phyloP scores from a whole-genome alignment of 2,797 vertebrate species.

The Oreortyx pictus region DNA sequence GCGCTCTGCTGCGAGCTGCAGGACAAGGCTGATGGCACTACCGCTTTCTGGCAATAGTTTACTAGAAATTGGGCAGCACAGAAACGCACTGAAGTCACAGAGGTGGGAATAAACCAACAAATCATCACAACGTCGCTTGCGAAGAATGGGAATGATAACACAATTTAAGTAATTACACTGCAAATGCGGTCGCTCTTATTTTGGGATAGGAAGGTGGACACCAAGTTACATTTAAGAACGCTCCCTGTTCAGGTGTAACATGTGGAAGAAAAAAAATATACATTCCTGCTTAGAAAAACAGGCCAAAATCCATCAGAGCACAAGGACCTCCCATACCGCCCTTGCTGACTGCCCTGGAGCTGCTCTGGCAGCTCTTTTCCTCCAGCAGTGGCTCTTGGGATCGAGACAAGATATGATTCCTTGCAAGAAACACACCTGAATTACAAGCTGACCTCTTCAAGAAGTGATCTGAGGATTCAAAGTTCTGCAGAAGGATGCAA shows the following conservation, averaged over 20 bases:
- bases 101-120: neutral
- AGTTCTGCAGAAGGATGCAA: accelerated
- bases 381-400: neutral
- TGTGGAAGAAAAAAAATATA: neutral
- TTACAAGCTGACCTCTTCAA: neutral
- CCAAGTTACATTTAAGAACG: accelerated
- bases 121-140: neutral
- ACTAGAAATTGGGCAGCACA: neutral
- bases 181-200: neutral
- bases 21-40: neutral
- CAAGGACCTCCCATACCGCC: neutral
- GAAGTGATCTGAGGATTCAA: neutral
- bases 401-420: neutral
- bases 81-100: neutral
- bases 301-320: neutral
- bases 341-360: accelerated
- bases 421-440: neutral
- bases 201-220: neutral
- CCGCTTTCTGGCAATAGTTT: neutral
- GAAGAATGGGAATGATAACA: neutral
- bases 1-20: neutral
- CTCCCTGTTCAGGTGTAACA: neutral
- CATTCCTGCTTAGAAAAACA: neutral
- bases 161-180: neutral
- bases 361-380: accelerated